phyloP scores from a whole-genome alignment of 2,113 vertebrate species.

The Tretioscincus oriximinensis region DNA sequence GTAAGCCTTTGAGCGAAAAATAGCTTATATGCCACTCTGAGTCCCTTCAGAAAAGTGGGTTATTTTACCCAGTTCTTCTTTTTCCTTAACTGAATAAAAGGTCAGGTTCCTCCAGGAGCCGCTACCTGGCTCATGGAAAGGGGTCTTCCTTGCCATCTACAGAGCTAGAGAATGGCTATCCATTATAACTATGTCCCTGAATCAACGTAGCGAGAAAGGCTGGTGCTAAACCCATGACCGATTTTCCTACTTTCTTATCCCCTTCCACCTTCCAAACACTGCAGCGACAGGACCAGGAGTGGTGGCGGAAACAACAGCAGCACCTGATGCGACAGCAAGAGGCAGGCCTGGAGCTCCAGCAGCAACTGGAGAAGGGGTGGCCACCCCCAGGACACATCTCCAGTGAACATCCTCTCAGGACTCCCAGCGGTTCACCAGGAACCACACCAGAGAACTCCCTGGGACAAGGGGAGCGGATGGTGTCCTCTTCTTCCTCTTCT shows the following conservation, averaged over 20 bases:
- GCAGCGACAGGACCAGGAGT: conserved; percentile 55
- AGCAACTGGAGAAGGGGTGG: conserved; percentile 55
- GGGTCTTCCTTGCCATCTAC: no score
- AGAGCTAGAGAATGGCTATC: no score
- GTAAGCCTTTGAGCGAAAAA: no score
- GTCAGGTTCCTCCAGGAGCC: no score
- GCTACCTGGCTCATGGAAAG: no score
- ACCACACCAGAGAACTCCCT: accelerated
- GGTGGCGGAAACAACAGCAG: conserved; percentile 60
- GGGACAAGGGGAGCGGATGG: background rate
- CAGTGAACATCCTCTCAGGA: background rate
- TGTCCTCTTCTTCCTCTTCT: accelerated
- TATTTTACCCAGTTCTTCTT: no score
- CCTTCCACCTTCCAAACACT: conserved; percentile 38
- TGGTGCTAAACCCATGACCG: background rate
- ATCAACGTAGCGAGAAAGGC: no score
- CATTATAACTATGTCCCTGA: no score
- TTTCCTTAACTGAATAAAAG: no score
- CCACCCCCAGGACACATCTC: accelerated
- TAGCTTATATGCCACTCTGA: no score
- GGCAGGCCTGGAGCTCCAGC: conserved; percentile 55
- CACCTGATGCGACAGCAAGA: conserved; percentile 75
- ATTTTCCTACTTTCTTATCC: background rate
- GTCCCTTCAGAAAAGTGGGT: no score
- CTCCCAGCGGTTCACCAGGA: accelerated